Base-by-base conservation (phyloP, 2,888 invertebrate genomes). In the Ophraella communa region DNA sequence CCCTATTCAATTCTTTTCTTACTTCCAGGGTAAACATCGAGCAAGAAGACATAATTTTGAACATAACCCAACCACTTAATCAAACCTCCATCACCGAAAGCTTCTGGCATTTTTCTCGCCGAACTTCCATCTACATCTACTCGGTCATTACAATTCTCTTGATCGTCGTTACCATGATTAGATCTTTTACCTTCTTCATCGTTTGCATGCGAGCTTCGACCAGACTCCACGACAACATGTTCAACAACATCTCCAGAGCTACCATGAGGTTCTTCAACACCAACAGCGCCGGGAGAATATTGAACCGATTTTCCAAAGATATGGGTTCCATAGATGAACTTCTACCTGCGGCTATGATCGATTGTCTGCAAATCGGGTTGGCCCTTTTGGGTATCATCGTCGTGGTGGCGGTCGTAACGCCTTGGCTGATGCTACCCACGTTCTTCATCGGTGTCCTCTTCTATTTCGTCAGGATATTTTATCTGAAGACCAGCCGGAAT, bases 401-500 rank as follows among this genome's bases (percentile, higher is more conserved):
- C 0, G 89, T 94, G 47, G 88, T 93, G 0, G 89, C 88, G 4
- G 75, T 89, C 2, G 87, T 91, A 8, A 93, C 90, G 82, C 88
- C 87, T 72, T 88, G 87, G 86, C 82, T 91, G 2, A 72, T 91
- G 65, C 74, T 91, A 30, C 90, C 91, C 0, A 90, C 91, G 0
- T 81, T 85, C 0, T 76, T 88, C 3, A 86, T 93, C 7, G 86
- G 87, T 0, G 66, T 87, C 1, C 73, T 91, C 5, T 90, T 94
- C 77, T 87, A 87, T 67, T 80, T 87, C 8, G 79, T 93, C 42
- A 80, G 94, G 27, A 82, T 85, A 4, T 85, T 91, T 73, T 94
- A 92, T 81, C 82, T 94, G 18, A 79, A 85, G 23, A 92, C 92
- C n/a, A 91, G 92, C 23, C 83, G 93, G 20, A 91, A 91, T 75